A percentile compares a stretch with the other conserved stretches of the same genome.
Evolutionary conservation across 2,113 vertebrate genomes (phyloP).

Genomic region (Ciconia stormi): DNA sequence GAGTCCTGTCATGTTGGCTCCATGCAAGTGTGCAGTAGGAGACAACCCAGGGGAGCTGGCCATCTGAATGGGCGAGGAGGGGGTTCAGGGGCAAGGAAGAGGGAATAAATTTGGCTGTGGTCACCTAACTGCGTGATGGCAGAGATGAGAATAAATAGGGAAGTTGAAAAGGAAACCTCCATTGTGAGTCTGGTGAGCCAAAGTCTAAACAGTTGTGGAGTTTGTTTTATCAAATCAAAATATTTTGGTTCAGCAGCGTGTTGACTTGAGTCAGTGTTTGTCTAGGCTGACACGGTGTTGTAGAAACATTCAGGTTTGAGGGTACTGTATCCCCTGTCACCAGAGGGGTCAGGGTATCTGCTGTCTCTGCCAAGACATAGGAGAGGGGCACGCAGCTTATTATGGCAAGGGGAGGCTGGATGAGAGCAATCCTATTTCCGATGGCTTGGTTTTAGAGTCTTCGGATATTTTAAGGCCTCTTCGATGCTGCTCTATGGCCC

Average conservation of each 20-base stretch:
- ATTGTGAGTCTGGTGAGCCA: not conserved
- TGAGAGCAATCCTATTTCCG: not conserved
- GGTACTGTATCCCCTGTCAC: not conserved
- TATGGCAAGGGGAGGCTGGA: not conserved
- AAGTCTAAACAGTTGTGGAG: slow-evolving; percentile 35
- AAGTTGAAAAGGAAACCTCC: not conserved
- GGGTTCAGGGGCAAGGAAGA: not conserved
- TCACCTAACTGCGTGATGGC: not conserved
- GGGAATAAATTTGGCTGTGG: not conserved
- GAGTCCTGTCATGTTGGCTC: not conserved
- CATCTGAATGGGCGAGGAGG: not conserved
- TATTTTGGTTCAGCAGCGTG: not conserved
- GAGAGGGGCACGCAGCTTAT: accelerated
- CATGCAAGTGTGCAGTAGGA: not conserved
- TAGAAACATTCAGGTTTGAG: not conserved
- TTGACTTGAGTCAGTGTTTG: slow-evolving; percentile 2
- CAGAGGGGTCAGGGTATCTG: not conserved
- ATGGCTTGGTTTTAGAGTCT: not conserved
- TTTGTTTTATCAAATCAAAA: slow-evolving; percentile 57
- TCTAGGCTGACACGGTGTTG: not conserved
- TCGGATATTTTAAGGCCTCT: not conserved
- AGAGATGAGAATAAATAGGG: not conserved
- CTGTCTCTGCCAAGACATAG: not conserved
- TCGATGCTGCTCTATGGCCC: not conserved
- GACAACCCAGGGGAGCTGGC: not conserved